Base-by-base conservation (phyloP, 1,140 invertebrate genomes). In the Bombus ignitus region DNA sequence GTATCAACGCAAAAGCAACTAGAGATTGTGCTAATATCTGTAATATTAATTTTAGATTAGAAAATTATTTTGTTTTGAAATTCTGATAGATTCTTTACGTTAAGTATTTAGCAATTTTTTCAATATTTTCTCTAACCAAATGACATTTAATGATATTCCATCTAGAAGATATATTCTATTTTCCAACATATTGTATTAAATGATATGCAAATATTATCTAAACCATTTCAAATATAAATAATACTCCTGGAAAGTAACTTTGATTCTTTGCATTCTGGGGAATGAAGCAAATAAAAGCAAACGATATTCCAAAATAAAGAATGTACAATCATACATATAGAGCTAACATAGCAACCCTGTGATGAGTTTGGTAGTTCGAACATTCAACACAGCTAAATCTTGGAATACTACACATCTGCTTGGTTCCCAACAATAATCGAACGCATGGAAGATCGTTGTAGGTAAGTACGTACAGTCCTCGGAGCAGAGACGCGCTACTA, bases 401-500 rank as follows among this genome's bases (percentile, higher is more conserved):
- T 76, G 25, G n/a, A 57, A 65, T 37, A 47, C 28, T 28, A 12
- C 71, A n/a, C 28, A 15, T n/a, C 13, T 32, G 25, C 4, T 6
- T 18, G n/a, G 22, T 18, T 76, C 18, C 4, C 35, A 3, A 39
- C 9, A 53, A 85, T 62, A 39, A 80, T 80, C 77, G 32, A 65
- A 10, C 13, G 22, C 44, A 32, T 71, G 47, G 65, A 81, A 81
- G 68, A 59, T 42, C 53, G 47, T 10, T 18, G 66, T 42, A 39
- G 77, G n/a, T 71, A 71, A 70, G 88, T 75, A 71, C 70, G n/a
- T 65, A 65, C 62, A 86, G 39, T 81, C 81, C 78, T 13, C 57
- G 44, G 70, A 73, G 85, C 62, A 73, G 77, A 84, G 81, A 73
- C 85, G 89, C 81, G 77, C 83, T 85, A 85, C 89, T 83, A 91